phyloP scores from a whole-genome alignment of 2,113 vertebrate species.

The Triplophysa dalaica region DNA sequence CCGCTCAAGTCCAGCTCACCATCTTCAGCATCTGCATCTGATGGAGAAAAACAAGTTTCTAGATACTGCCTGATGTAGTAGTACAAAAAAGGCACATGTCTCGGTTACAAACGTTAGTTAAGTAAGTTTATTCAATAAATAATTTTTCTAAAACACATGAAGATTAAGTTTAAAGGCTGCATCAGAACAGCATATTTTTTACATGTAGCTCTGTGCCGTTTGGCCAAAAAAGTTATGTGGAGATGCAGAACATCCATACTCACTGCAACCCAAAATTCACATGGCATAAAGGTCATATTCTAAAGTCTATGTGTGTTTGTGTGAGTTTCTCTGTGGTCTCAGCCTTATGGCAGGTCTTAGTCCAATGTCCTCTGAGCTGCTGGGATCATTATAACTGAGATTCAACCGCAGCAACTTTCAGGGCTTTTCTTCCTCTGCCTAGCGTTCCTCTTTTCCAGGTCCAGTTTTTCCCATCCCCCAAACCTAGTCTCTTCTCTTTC shows the following conservation, averaged over 20 bases:
- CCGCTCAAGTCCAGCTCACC: slow-evolving; percentile 94
- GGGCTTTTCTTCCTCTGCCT: slow-evolving; percentile 17
- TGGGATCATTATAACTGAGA: slow-evolving; percentile 39
- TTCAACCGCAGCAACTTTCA: slow-evolving; percentile 29
- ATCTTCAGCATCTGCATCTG: slow-evolving; percentile 77
- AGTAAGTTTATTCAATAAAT: too few relatives aligned
- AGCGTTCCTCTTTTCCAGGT: neutral
- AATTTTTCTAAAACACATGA: too few relatives aligned
- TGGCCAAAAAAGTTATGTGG: slow-evolving; percentile 13
- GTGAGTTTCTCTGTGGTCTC: slow-evolving; percentile 10
- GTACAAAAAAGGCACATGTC: too few relatives aligned
- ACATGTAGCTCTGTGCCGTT: neutral
- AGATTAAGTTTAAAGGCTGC: too few relatives aligned
- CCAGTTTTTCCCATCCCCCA: slow-evolving; percentile 22
- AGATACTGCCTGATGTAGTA: too few relatives aligned
- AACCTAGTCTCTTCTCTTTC: neutral
- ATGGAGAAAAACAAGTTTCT: slow-evolving; percentile 7
- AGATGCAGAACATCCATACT: neutral
- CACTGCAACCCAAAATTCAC: slow-evolving; percentile 33
- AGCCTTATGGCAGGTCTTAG: slow-evolving; percentile 2
- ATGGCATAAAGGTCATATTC: neutral
- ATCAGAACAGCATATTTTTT: slow-evolving; percentile 30
- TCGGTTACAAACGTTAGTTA: too few relatives aligned
- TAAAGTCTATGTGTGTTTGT: slow-evolving; percentile 5
- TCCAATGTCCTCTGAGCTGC: slow-evolving; percentile 18